Conservation (phyloP, 1,140 invertebrate genomes). For the Vollenhovia emeryi region DNA sequence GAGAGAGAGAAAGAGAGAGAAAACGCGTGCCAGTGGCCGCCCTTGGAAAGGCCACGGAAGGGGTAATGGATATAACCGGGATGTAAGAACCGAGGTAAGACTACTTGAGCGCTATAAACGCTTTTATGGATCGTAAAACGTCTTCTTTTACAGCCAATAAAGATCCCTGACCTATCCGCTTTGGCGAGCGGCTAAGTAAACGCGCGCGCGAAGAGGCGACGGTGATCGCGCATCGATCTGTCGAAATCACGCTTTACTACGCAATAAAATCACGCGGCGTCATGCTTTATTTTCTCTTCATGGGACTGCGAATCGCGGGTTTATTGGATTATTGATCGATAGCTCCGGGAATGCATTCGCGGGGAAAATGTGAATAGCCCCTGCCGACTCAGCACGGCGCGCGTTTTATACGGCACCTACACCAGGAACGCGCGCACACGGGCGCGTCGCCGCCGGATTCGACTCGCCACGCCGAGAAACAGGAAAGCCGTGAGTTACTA, state of each 20-base stretch:
- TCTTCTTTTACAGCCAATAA: conserved; percentile 86
- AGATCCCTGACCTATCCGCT: conserved; percentile 80
- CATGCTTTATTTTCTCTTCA: conserved; percentile 72
- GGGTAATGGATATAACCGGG: conserved; percentile 84
- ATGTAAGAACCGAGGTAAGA: conserved; percentile 76
- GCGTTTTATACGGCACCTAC: conserved; percentile 31
- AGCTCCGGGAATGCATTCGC: conserved; percentile 60
- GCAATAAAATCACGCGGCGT: conserved; percentile 75
- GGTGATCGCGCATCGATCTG: conserved; percentile 71
- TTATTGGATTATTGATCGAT: conserved; percentile 75
- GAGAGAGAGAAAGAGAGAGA: conserved; percentile 19
- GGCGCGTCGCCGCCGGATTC: background rate
- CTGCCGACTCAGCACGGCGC: conserved; percentile 65
- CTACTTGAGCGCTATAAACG: conserved; percentile 78
- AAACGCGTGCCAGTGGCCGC: conserved; percentile 85
- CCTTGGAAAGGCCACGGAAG: conserved; percentile 82
- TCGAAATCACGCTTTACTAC: conserved; percentile 75
- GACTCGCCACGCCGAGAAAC: conserved; percentile 62
- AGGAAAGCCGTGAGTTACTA: conserved; percentile 68
- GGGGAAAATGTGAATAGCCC: conserved; percentile 66
- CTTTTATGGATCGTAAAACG: conserved; percentile 86
- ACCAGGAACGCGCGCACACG: background rate
- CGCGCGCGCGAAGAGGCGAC: conserved; percentile 3
- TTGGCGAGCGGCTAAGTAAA: conserved; percentile 77
- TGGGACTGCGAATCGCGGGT: conserved; percentile 53